Base-by-base conservation (phyloP, 2,113 vertebrate species). In the Puntigrus tetrazona region DNA sequence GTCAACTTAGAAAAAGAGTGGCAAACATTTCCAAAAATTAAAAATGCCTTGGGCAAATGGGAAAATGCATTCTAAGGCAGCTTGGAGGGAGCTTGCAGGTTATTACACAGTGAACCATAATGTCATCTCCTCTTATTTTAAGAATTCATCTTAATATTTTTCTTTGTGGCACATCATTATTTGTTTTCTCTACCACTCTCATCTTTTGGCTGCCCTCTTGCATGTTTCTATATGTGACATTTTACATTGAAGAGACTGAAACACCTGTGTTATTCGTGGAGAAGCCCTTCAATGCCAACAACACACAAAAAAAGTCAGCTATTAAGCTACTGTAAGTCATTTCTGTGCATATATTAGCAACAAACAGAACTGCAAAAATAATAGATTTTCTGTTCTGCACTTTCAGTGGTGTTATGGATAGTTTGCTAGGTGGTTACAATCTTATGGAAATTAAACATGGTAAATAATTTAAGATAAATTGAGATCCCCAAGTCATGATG, bases 211-310 rank as follows among this genome's bases (percentile, higher is more conserved):
- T 20, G 29, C 27, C 38, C 55, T n/a, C 43, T 65, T 81, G 8
- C 25, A 25, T 29, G 80, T 8, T 72, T 63, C 65, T 25, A 10
- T 14, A 13, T 70, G 38, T 82, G 38, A 7, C 13, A 34, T 16
- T 77, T 77, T 81, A 22, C 25, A 31, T 41, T 52, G 59, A 7
- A 59, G 29, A 81, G 61, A 65, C 89, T 91, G 2, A 93, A 98
- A 97, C 4, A 22, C 27, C 22, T 55, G 10, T 41, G 18, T 34
- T 43, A 59, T 38, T 65, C 65, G n/a, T 29, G 13, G 50, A 72
- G 8, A 6, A 11, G 2, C 16, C 3, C 18, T 31, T 13, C 18
- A 18, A 29, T 52, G 41, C 38, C 63, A 41, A 85, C 18, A 34
- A 20, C 20, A 2, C 9, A 9, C 0, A 43, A 43, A 43, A 43